These are phyloP conservation scores for Polypedilum pembai DNA, from an alignment of 1,140 invertebrate species.

Conservation along the genomic window DNA sequence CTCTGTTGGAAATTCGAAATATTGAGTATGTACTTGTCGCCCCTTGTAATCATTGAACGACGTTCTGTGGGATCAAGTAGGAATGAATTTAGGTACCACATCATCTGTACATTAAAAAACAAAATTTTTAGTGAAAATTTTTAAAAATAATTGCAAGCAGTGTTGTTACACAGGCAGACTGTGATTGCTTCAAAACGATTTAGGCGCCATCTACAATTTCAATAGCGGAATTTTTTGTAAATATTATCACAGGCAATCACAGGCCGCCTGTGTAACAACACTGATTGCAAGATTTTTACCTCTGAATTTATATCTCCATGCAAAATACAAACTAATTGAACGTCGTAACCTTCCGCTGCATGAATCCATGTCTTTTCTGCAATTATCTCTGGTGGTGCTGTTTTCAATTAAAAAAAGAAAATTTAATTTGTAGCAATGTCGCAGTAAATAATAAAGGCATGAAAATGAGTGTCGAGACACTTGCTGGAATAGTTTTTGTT, in stretches of 20 bases:
- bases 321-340: conserved; percentile 47
- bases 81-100: conserved; percentile 54
- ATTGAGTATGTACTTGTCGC: conserved; percentile 49
- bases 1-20: conserved; percentile 49
- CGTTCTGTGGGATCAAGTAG: conserved; percentile 50
- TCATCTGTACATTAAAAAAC: conserved; percentile 41
- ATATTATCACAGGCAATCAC: too few species aligned
- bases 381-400: conserved; percentile 48
- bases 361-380: conserved; percentile 47
- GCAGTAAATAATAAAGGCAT: too few species aligned
- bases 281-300: too few species aligned
- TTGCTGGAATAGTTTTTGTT: too few species aligned
- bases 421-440: too few species aligned
- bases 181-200: too few species aligned
- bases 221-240: too few species aligned
- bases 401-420: conserved; percentile 15
- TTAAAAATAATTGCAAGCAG: conserved; percentile 27
- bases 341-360: conserved; percentile 46
- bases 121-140: neutral
- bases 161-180: too few species aligned
- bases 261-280: too few species aligned
- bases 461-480: too few species aligned
- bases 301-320: conserved; percentile 46
- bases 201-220: too few species aligned
- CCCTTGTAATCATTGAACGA: conserved; percentile 48